Percentiles rank a stretch among this genome's conserved stretches.
Conservation (phyloP, 2,797 vertebrate species). For the Periophthalmus magnuspinnatus region DNA sequence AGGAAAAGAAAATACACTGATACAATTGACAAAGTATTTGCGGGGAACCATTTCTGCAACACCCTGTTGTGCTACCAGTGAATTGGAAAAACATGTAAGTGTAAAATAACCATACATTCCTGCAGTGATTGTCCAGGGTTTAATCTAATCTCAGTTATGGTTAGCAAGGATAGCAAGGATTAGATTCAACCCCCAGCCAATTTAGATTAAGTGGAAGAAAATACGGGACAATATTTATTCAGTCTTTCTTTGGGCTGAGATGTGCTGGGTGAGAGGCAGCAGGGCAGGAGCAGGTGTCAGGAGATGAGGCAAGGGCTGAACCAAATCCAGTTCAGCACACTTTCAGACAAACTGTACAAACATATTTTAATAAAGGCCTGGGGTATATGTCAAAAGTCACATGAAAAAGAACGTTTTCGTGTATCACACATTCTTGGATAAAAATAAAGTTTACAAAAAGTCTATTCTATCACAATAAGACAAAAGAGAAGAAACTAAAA, state of each 20-base stretch:
- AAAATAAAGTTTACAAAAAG: not conserved
- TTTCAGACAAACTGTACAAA: not conserved
- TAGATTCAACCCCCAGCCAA: not conserved
- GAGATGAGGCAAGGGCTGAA: too few relatives aligned
- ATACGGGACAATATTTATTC: not conserved
- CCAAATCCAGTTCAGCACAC: not conserved
- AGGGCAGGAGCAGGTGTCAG: not conserved
- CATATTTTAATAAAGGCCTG: not conserved
- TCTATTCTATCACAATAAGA: slow-evolving; percentile 2
- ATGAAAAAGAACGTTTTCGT: not conserved
- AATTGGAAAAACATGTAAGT: too few relatives aligned
- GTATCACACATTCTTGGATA: not conserved
- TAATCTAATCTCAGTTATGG: not conserved
- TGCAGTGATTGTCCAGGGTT: not conserved
- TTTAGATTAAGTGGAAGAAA: not conserved
- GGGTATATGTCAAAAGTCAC: not conserved
- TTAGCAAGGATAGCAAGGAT: not conserved
- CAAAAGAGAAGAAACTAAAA: not conserved
- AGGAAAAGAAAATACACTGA: slow-evolving; percentile 19
- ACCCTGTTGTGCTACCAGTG: not conserved
- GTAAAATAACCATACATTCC: slow-evolving; percentile 1
- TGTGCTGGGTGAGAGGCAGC: not conserved
- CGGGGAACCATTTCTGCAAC: not conserved
- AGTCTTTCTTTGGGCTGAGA: slow-evolving; percentile 2
- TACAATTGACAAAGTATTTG: not conserved